These are phyloP conservation scores for Planiliza haematocheilus DNA, from an alignment of 2,113 vertebrate genomes.

Conservation along the genomic window DNA sequence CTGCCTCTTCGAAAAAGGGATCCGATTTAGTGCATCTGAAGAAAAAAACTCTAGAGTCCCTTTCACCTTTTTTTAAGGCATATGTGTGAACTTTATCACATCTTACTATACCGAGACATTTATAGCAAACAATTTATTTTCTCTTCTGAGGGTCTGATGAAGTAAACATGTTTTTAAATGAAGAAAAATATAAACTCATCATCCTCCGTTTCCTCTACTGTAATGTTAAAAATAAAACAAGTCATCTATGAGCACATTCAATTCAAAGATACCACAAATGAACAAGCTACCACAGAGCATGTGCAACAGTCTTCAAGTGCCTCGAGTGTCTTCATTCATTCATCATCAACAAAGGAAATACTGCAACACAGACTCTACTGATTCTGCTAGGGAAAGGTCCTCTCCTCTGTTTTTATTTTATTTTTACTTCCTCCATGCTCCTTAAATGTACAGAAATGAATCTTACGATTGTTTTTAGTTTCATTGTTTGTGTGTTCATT, in stretches of 20 bases:
- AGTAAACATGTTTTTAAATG: conserved; percentile 23
- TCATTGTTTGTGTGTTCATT: conserved; percentile 12
- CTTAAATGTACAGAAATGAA: conserved; percentile 49
- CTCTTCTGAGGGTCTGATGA: conserved; percentile 4
- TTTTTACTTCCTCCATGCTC: conserved; percentile 29
- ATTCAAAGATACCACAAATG: conserved; percentile 25
- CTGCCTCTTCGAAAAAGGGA: conserved; percentile 31
- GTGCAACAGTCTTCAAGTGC: conserved; percentile 69
- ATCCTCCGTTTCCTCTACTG: conserved; percentile 2
- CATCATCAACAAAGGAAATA: conserved; percentile 42
- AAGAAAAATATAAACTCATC: conserved; percentile 11
- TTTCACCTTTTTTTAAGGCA: conserved; percentile 75
- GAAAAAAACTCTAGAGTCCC: conserved; percentile 49
- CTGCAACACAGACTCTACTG: conserved; percentile 19
- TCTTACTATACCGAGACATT: conserved; percentile 57
- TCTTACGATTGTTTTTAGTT: conserved; percentile 5
- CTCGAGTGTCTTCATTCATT: conserved; percentile 53
- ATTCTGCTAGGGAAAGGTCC: conserved; percentile 43
- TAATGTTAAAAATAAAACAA: conserved; percentile 31
- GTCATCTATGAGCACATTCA: conserved; percentile 57
- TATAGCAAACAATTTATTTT: conserved; percentile 28
- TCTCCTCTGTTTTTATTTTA: conserved; percentile 13
- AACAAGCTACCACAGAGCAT: conserved; percentile 55
- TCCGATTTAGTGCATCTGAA: conserved; percentile 67
- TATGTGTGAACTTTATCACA: conserved; percentile 70